phyloP scores from a whole-genome alignment of 1,140 invertebrate species.

The Musca vetustissima region DNA sequence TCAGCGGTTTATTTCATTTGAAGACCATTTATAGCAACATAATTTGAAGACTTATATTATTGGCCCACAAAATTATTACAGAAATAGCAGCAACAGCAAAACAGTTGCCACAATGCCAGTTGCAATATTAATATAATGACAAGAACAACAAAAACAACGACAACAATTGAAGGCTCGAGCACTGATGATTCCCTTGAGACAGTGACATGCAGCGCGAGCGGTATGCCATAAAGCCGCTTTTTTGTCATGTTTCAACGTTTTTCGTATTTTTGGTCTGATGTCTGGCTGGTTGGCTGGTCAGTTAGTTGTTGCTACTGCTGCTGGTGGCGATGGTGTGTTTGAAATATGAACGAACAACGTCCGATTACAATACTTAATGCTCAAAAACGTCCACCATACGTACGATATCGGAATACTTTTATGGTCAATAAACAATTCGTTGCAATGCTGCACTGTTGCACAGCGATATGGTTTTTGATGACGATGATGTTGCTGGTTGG shows the following conservation, averaged over 20 bases:
- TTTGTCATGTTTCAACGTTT: not conserved
- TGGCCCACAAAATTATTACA: slow-evolving; percentile 20
- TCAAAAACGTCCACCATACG: too few relatives aligned
- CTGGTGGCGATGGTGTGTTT: not conserved
- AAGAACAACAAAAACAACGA: too few relatives aligned
- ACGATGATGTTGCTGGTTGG: not conserved
- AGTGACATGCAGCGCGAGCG: slow-evolving; percentile 6
- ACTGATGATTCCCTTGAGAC: slow-evolving; percentile 20
- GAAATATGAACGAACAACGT: slow-evolving; percentile 16
- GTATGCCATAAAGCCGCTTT: slow-evolving; percentile 15
- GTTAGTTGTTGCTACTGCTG: not conserved
- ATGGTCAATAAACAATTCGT: slow-evolving; percentile 9
- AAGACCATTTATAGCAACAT: slow-evolving; percentile 23
- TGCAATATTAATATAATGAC: too few relatives aligned
- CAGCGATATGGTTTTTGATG: too few relatives aligned
- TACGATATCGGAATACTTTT: slow-evolving; percentile 12
- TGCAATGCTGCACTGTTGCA: not conserved
- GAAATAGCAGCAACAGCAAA: not conserved
- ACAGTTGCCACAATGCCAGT: too few relatives aligned
- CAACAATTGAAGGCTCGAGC: too few relatives aligned
- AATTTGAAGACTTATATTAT: slow-evolving; percentile 23
- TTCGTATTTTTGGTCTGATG: too few relatives aligned
- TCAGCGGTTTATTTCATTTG: slow-evolving; percentile 17
- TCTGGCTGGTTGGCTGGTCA: too few relatives aligned
- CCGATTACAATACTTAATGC: too few relatives aligned